Evolutionary conservation across 2,888 invertebrate species (phyloP).

Genomic region (Drosophila dives): DNA sequence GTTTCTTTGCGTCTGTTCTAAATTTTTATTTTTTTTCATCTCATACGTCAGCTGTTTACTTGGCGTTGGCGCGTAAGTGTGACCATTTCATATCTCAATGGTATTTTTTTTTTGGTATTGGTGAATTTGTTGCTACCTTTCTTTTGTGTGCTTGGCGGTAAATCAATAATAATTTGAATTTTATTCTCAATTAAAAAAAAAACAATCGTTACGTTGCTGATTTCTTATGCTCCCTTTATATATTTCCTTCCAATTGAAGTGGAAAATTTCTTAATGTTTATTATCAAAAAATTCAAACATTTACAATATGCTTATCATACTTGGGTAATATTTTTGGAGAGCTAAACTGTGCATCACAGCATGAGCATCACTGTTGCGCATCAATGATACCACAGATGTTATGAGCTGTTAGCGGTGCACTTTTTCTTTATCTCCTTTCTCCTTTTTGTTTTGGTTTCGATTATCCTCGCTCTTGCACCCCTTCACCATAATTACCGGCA

Average conservation of each 20-base stretch:
- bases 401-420: not conserved
- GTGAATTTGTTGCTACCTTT: not conserved
- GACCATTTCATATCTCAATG: conserved; percentile 16
- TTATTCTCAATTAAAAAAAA: not conserved
- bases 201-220: not conserved
- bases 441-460: not conserved
- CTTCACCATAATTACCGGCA: not conserved
- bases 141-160: not conserved
- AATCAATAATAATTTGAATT: not conserved
- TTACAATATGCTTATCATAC: not conserved
- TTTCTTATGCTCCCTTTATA: not conserved
- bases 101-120: conserved; percentile 10
- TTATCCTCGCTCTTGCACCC: not conserved
- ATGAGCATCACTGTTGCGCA: not conserved
- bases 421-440: not conserved
- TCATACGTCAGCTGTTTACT: conserved; percentile 62
- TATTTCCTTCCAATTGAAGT: not conserved
- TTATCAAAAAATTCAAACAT: not conserved
- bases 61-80: conserved; percentile 33
- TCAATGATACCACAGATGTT: not conserved
- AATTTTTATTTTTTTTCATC: conserved; percentile 22
- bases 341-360: not conserved
- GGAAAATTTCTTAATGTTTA: not conserved
- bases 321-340: not conserved
- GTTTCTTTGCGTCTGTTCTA: conserved; percentile 20